phyloP scores from a whole-genome alignment of 2,888 invertebrate species.

The Lathronympha strigana region DNA sequence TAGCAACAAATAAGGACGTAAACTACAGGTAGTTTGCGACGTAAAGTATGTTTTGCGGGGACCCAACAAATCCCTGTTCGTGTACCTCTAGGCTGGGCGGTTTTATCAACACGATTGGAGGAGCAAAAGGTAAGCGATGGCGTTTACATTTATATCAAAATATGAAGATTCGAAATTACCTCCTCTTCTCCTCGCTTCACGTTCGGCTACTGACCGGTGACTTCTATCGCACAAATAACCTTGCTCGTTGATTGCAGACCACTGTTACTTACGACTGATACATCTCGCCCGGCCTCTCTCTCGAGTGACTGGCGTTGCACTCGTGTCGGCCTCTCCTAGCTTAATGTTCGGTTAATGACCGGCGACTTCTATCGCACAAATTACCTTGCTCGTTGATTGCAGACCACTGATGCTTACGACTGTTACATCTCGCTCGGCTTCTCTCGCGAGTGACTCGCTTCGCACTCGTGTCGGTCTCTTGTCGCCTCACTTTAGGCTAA shows the following conservation, averaged over 20 bases:
- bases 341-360: conserved; percentile 50
- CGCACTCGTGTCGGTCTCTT: conserved; percentile 3
- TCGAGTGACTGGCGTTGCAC: background rate
- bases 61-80: conserved; percentile 26
- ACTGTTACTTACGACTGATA: background rate
- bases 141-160: background rate
- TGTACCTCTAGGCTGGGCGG: conserved; percentile 19
- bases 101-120: conserved; percentile 14
- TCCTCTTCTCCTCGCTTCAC: conserved; percentile 43
- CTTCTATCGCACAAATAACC: conserved; percentile 55
- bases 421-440: too few species aligned
- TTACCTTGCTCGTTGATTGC: conserved; percentile 59
- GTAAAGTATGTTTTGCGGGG: conserved; percentile 24
- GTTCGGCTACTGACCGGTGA: conserved; percentile 49
- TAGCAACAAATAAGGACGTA: background rate
- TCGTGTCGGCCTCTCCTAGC: conserved; percentile 22
- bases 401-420: conserved; percentile 33
- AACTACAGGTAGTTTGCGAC: conserved; percentile 11
- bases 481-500: conserved; percentile 47
- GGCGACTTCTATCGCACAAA: conserved; percentile 53
- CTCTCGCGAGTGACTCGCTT: background rate
- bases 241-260: conserved; percentile 42
- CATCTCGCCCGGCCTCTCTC: background rate
- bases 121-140: conserved; percentile 1
- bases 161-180: too few species aligned